A percentile compares a stretch with the other conserved stretches of the same genome.
phyloP scores from a whole-genome alignment of 2,888 invertebrate genomes.

The Eretmocerus hayati region DNA sequence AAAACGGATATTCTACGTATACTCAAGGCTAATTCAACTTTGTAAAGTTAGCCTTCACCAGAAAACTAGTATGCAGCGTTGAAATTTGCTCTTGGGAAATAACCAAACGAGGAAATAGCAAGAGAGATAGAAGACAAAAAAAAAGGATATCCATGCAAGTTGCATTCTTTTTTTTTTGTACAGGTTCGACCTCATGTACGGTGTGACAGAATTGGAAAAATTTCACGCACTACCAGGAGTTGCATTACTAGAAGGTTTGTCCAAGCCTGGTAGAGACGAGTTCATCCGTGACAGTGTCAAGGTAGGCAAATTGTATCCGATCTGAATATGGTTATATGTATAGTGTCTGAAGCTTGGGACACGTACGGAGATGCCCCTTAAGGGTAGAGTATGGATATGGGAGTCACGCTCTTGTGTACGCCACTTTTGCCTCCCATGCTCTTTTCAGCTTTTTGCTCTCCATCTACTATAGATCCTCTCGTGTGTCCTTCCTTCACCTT shows the following conservation, averaged over 20 bases:
- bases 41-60: background rate
- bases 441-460: too few species aligned
- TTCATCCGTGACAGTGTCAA: slow-evolving; percentile 68
- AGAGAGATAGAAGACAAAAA: background rate
- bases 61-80: background rate
- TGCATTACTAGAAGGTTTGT: slow-evolving; percentile 65
- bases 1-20: too few species aligned
- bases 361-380: too few species aligned
- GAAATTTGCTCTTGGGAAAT: background rate
- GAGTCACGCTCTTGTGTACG: too few species aligned
- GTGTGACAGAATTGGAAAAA: slow-evolving; percentile 76
- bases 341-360: too few species aligned
- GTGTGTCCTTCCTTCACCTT: too few species aligned
- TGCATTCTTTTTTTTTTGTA: too few species aligned
- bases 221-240: slow-evolving; percentile 69
- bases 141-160: background rate
- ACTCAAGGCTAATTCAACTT: background rate
- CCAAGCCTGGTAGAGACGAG: slow-evolving; percentile 68
- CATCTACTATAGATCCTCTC: too few species aligned
- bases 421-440: too few species aligned
- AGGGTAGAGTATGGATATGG: too few species aligned
- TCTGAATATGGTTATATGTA: too few species aligned
- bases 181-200: slow-evolving; percentile 81
- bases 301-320: slow-evolving; percentile 26
- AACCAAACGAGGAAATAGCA: background rate